These are phyloP conservation scores for Halcyon leucocephala DNA, from an alignment of 2,797 vertebrate species.

Conservation along the genomic window DNA sequence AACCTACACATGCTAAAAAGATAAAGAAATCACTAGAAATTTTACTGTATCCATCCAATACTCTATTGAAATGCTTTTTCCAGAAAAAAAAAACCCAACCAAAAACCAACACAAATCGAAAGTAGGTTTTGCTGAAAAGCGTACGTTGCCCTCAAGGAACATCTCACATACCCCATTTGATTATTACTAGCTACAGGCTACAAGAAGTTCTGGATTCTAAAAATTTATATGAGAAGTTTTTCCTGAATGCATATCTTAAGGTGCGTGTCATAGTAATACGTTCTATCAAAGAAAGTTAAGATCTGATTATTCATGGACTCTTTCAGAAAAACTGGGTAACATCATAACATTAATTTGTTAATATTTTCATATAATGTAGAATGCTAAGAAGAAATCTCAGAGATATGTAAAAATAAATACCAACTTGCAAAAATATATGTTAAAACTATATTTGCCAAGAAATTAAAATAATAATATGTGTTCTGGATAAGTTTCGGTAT, in stretches of 20 bases:
- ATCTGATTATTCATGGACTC: neutral
- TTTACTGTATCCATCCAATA: neutral
- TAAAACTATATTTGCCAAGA: neutral
- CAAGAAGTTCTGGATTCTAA: neutral
- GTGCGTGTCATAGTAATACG: fast-evolving
- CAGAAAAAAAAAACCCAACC: neutral
- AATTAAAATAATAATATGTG: neutral
- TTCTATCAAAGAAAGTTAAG: neutral
- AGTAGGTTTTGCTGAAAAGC: neutral
- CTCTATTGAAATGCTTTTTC: neutral
- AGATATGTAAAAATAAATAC: neutral
- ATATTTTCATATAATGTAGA: neutral
- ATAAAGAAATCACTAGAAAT: neutral
- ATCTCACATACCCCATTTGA: neutral
- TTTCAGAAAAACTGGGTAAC: neutral
- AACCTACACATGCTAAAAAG: neutral
- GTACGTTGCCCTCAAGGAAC: neutral
- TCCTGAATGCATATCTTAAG: neutral
- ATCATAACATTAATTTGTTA: neutral
- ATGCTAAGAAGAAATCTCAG: neutral
- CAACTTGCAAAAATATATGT: neutral
- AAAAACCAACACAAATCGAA: neutral
- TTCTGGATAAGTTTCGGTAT: neutral
- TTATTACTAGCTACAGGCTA: neutral
- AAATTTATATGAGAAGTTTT: neutral